Base-by-base conservation (phyloP, 2,888 invertebrate species). In the Ceriagrion tenellum region DNA sequence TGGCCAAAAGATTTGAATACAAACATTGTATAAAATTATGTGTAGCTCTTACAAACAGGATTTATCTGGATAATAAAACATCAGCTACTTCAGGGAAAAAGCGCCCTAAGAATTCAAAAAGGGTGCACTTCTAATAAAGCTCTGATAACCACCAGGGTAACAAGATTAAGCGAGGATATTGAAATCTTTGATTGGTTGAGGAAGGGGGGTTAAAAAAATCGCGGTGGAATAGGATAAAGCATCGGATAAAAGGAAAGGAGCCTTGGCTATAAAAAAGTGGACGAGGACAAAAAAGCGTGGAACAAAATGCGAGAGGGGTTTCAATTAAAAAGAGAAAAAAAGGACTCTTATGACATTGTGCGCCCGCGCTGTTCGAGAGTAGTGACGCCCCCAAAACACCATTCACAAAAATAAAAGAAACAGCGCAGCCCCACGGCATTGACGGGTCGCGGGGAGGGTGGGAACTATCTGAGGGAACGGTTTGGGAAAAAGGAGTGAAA, bases 301-400 rank as follows among this genome's bases (percentile, higher is more conserved):
- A n/a, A 23, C 26, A n/a, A n/a, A 69, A 69, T 12, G 8, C 12
- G 81, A n/a, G 16, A 35, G 81, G 18, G 18, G 30, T 30, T 35
- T 81, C 81, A 81, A 81, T 81, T 81, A 81, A 81, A 81, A 81
- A 81, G 18, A 69, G n/a, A n/a, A n/a, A n/a, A n/a, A n/a, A 26
- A 10, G n/a, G 23, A 10, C 26, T 26, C 47, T 47, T 47, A 47
- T 47, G 47, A 8, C 81, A 12, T 81, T 35, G 30, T 81, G 81
- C 4, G 69, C 3, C 26, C 6, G 69, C 69, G 26, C 23, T n/a
- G 26, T 69, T 69, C 69, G 69, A 26, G 47, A 47, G 47, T 47
- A 47, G 26, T 0, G 81, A 81, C 81, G 81, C 4, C 6, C 81
- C 23, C 35, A 13, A 26, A 81, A 81, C 13, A 12, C 59, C 59